These are phyloP conservation scores for Chelonoidis abingdonii DNA, from an alignment of 2,113 vertebrate species.

Conservation along the genomic window DNA sequence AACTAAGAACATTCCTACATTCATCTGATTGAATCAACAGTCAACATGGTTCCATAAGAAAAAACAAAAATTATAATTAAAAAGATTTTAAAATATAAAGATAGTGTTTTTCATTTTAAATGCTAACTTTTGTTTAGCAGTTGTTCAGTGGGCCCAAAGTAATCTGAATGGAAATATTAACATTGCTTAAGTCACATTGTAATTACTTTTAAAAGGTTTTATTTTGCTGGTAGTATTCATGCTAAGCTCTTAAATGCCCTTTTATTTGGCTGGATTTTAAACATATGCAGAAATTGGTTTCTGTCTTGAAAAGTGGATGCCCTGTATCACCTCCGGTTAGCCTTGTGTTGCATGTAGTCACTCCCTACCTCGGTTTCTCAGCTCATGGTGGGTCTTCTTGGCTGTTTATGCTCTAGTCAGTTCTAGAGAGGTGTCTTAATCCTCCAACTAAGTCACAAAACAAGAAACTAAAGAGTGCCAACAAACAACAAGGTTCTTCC, in stretches of 20 bases:
- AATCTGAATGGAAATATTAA: background rate
- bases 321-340: background rate
- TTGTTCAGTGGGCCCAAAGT: background rate
- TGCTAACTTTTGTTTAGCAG: background rate
- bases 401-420: background rate
- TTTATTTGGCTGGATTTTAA: background rate
- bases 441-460: background rate
- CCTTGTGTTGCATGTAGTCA: background rate
- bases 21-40: background rate
- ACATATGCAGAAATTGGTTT: background rate
- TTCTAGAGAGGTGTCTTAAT: background rate
- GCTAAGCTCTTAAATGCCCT: background rate
- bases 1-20: background rate
- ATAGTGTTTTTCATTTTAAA: background rate
- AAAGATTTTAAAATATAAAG: background rate
- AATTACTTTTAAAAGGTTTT: background rate
- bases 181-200: background rate
- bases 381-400: background rate
- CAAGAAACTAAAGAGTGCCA: background rate
- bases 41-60: background rate
- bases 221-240: background rate
- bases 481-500: background rate
- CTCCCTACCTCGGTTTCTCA: background rate
- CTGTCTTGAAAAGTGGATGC: background rate
- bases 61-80: background rate